Percentiles rank a stretch among this genome's conserved stretches.
Conservation (phyloP, 2,797 vertebrate genomes). For the Spheniscus humboldti region DNA sequence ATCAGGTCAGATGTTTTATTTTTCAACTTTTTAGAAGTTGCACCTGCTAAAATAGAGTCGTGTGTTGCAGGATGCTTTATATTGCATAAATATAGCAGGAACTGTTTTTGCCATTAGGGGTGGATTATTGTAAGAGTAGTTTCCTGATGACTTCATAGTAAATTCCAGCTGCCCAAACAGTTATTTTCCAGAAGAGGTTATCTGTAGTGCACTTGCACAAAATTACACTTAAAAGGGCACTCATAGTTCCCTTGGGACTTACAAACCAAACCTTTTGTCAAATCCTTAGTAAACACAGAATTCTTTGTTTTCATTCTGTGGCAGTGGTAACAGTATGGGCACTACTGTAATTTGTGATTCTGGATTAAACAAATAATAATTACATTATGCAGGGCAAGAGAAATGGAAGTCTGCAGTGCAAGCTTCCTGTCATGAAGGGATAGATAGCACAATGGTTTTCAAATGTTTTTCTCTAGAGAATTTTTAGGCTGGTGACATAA, state of each 20-base stretch:
- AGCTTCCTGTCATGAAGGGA: not conserved
- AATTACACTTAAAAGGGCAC: slow-evolving; percentile 34
- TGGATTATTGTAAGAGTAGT: slow-evolving; percentile 49
- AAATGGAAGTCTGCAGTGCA: not conserved
- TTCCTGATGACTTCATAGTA: slow-evolving; percentile 64
- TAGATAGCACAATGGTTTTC: not conserved
- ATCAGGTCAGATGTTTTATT: not conserved
- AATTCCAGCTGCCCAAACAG: slow-evolving; percentile 52
- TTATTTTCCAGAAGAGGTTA: slow-evolving; percentile 55
- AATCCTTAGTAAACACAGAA: not conserved
- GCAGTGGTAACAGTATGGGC: not conserved
- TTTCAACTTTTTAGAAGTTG: not conserved
- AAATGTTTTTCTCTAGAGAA: not conserved
- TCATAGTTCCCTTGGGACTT: not conserved
- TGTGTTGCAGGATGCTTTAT: not conserved
- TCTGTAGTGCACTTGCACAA: slow-evolving; percentile 40
- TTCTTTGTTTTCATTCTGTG: not conserved
- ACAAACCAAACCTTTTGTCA: not conserved
- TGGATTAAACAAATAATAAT: not conserved
- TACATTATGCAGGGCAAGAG: not conserved
- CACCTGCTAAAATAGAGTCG: slow-evolving; percentile 9
- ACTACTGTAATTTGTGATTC: not conserved
- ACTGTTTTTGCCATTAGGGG: slow-evolving; percentile 51
- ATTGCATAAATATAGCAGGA: not conserved
- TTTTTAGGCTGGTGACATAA: not conserved